phyloP scores from a whole-genome alignment of 2,797 vertebrate species.

The Arctocebus calabarensis region DNA sequence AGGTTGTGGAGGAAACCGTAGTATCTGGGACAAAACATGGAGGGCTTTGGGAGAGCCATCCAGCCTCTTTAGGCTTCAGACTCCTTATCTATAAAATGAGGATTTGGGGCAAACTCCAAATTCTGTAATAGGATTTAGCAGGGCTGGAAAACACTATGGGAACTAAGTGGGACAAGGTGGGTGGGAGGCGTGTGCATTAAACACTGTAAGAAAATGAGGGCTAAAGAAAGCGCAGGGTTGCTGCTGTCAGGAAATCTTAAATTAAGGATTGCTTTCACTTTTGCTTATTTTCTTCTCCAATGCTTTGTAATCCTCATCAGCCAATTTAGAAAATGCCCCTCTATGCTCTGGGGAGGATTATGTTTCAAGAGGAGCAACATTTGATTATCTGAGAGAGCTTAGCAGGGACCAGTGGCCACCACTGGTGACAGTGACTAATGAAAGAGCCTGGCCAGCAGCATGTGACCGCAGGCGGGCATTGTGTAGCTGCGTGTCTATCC shows the following conservation, averaged over 20 bases:
- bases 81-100: not conserved
- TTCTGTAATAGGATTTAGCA: not conserved
- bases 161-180: not conserved
- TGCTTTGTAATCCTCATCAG: constrained; percentile 54
- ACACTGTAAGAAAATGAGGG: not conserved
- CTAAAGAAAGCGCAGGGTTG: not conserved
- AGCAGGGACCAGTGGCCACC: constrained; percentile 25
- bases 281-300: constrained; percentile 43
- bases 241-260: not conserved
- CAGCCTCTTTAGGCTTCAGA: not conserved
- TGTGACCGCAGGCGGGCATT: accelerated
- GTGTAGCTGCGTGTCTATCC: not conserved
- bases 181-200: not conserved
- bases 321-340: constrained; percentile 61
- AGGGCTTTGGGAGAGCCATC: not conserved
- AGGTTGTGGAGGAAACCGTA: not conserved
- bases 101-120: not conserved
- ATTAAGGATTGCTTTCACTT: constrained; percentile 29
- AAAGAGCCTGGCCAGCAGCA: not conserved
- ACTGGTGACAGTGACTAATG: constrained; percentile 70
- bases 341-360: constrained; percentile 48
- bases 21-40: not conserved
- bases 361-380: constrained; percentile 44
- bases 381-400: constrained; percentile 53
- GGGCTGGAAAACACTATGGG: not conserved